Base-by-base conservation (phyloP, 64 coral and sea anemone genomes). In the Stylophora pistillata region DNA sequence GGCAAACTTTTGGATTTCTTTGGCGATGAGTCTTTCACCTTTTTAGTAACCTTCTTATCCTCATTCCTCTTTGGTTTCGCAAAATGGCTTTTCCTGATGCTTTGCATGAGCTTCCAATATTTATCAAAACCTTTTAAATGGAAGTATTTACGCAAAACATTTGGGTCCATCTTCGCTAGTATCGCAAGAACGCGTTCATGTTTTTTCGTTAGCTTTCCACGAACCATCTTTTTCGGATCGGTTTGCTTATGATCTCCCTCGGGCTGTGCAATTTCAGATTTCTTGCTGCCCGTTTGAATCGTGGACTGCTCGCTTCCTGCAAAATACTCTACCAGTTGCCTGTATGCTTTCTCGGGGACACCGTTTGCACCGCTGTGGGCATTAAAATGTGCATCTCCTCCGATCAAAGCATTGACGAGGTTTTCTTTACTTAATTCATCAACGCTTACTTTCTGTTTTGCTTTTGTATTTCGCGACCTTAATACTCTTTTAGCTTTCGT, bases 71-170 rank as follows among this genome's bases (percentile, higher is more conserved):
- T 59, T 15, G 15, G 9, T 26, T 70, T 84, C 13, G 21, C 60
- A 28, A 20, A 16, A 12, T 47, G 34, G 4, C 7, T 69, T 84
- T 63, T 84, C 58, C 23, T 68, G 7, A 84, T 52, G 2, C 54
- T 84, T 33, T 84, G 60, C 80, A 84, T 84, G 32, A 84, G 33
- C 53, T 84, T 84, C 80, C 80, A 84, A 69, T 84, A 84, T 15
- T 70, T 84, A 34, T 84, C 80, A 31, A 84, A 69, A 15, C 80
- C 80, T 84, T 84, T 84, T n/a, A 37, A 34, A 41, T 84, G 80
- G 60, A 84, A 84, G 15, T 69, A 84, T 84, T 84, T 84, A 53
- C 61, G 31, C 10, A 84, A 21, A 15, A 70, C 80, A 25, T 69
- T 65, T 84, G 32, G 80, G 15, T 60, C 58, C 62, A 84, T 53